Conservation (phyloP, 2,113 vertebrate genomes). For the Phrynocephalus versicolor region DNA sequence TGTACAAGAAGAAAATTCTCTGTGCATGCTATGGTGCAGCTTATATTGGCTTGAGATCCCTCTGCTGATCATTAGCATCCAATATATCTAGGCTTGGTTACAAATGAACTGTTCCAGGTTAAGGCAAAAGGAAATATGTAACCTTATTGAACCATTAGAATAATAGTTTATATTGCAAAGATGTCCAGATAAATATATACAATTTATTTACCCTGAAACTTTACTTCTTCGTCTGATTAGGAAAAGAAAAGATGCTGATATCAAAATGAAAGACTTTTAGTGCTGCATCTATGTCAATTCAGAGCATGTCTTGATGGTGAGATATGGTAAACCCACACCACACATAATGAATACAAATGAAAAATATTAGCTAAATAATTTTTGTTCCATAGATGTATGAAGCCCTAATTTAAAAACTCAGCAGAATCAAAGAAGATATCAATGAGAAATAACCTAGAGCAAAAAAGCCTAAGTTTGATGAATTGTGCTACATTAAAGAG, state of each 20-base stretch:
- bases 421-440: conserved; percentile 62
- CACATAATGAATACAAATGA: conserved; percentile 64
- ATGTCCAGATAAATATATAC: conserved; percentile 35
- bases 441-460: conserved; percentile 68
- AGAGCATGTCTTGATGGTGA: conserved; percentile 53
- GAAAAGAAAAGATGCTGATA: conserved; percentile 51
- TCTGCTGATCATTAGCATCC: conserved; percentile 19
- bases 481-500: conserved; percentile 69
- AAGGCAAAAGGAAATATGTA: conserved; percentile 18
- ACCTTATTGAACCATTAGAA: neutral
- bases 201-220: conserved; percentile 29
- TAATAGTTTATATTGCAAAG: neutral
- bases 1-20: neutral
- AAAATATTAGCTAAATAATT: conserved; percentile 69
- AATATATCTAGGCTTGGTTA: neutral
- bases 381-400: conserved; percentile 51
- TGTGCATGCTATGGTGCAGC: neutral
- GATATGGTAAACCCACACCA: conserved; percentile 57
- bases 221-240: conserved; percentile 42
- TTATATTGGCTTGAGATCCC: conserved; percentile 21
- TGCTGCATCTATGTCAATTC: conserved; percentile 41
- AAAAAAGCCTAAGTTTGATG: conserved; percentile 67
- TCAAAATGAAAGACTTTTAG: conserved; percentile 57
- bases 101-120: neutral
- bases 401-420: conserved; percentile 68